phyloP scores from a whole-genome alignment of 2,888 invertebrate species.

The Apamea anceps region DNA sequence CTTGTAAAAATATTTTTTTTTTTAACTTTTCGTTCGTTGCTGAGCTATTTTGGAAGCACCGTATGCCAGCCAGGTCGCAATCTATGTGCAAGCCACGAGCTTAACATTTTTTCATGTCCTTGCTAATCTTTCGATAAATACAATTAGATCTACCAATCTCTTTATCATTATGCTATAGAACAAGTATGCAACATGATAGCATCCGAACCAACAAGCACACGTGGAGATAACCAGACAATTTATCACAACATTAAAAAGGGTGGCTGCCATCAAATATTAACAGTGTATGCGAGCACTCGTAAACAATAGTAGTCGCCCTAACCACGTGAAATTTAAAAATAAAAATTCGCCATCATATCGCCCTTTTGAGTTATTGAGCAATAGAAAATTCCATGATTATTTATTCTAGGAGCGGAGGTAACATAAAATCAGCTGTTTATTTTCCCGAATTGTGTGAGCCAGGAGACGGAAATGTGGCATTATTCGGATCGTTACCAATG shows the following conservation, averaged over 20 bases:
- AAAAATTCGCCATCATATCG: constrained; percentile 59
- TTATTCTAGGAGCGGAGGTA: constrained; percentile 53
- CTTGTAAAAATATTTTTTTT: neutral
- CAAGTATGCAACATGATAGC: constrained; percentile 31
- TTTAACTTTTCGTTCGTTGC: neutral
- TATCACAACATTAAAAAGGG: constrained; percentile 64
- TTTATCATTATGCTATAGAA: constrained; percentile 16
- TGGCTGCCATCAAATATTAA: constrained; percentile 63
- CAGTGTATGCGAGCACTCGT: constrained; percentile 64
- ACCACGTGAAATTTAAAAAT: constrained; percentile 70
- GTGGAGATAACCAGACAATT: constrained; percentile 60
- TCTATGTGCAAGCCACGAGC: neutral
- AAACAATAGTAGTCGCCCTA: constrained; percentile 66
- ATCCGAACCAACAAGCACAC: constrained; percentile 29
- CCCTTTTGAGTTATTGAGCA: constrained; percentile 66
- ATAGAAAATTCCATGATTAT: constrained; percentile 59
- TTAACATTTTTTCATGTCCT: neutral
- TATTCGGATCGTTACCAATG: constrained; percentile 29
- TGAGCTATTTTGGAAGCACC: neutral
- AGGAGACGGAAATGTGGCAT: constrained; percentile 56
- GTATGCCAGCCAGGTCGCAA: neutral
- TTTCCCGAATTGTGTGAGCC: constrained; percentile 59
- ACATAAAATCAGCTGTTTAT: constrained; percentile 59
- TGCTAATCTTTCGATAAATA: constrained; percentile 6
- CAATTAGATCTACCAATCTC: constrained; percentile 11